Percentiles rank a stretch among this genome's conserved stretches.
Evolutionary conservation across 1,140 invertebrate genomes (phyloP).

Genomic region (Trinorchestia longiramus): DNA sequence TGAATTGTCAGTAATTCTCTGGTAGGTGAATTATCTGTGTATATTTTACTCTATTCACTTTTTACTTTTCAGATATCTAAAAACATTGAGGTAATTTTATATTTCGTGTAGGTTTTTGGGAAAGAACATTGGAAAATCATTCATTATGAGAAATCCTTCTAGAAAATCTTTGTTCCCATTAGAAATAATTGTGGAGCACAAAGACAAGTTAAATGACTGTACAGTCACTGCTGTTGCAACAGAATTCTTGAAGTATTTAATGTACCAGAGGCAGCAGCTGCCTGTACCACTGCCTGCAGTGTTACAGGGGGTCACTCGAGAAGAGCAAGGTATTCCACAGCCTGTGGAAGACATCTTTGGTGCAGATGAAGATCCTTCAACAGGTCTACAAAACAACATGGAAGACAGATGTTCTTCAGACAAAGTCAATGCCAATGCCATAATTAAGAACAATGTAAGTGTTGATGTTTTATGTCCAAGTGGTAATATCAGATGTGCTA

Average conservation of each 20-base stretch:
- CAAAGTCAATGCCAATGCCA: not conserved
- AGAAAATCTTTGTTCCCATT: not conserved
- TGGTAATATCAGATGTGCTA: no score
- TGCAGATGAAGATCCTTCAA: not conserved
- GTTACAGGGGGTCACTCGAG: not conserved
- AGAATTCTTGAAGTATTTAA: not conserved
- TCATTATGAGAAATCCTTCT: not conserved
- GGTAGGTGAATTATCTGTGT: no score
- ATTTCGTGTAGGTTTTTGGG: not conserved
- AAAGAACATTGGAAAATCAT: not conserved
- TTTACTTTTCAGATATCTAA: not conserved
- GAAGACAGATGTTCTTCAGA: no score
- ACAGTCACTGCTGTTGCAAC: not conserved
- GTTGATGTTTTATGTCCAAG: not conserved
- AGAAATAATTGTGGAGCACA: not conserved
- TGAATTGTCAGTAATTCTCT: no score
- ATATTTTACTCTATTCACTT: no score
- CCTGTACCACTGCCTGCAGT: not conserved
- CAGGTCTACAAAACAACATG: not conserved
- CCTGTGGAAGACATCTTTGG: not conserved
- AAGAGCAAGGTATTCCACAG: not conserved
- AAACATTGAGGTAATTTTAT: not conserved
- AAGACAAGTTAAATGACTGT: not conserved
- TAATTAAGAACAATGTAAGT: not conserved
- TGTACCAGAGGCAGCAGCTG: slow-evolving; percentile 28